Evolutionary conservation across 2,888 invertebrate genomes (phyloP).

Genomic region (Phengaris arion): DNA sequence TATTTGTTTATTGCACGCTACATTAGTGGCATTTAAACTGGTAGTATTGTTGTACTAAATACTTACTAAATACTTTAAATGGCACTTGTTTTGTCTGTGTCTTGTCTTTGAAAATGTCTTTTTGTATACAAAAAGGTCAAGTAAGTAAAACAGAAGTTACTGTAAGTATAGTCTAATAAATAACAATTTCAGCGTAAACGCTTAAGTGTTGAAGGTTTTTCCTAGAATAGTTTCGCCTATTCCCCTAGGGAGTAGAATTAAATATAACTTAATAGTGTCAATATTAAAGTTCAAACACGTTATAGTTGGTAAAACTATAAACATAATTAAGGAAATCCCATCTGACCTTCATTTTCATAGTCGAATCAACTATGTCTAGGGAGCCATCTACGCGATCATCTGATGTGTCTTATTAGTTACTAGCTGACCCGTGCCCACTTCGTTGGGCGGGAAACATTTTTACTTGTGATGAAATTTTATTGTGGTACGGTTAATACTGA

Average conservation of each 20-base stretch:
- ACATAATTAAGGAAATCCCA: slow-evolving; percentile 1
- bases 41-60: too few relatives aligned
- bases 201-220: neutral
- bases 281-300: neutral
- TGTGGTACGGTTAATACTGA: too few relatives aligned
- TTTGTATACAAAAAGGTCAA: too few relatives aligned
- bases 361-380: neutral
- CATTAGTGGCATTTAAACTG: too few relatives aligned
- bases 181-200: neutral
- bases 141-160: too few relatives aligned
- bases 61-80: too few relatives aligned
- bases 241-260: neutral
- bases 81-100: too few relatives aligned
- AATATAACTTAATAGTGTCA: neutral
- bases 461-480: too few relatives aligned
- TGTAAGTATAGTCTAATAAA: too few relatives aligned
- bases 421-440: neutral
- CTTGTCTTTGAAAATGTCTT: too few relatives aligned
- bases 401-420: neutral
- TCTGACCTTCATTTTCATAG: neutral
- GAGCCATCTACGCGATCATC: neutral
- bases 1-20: too few relatives aligned
- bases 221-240: neutral
- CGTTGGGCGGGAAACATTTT: too few relatives aligned
- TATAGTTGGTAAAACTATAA: neutral